Base-by-base conservation (phyloP, 2,888 invertebrate genomes). In the Trachelus iudaicus region DNA sequence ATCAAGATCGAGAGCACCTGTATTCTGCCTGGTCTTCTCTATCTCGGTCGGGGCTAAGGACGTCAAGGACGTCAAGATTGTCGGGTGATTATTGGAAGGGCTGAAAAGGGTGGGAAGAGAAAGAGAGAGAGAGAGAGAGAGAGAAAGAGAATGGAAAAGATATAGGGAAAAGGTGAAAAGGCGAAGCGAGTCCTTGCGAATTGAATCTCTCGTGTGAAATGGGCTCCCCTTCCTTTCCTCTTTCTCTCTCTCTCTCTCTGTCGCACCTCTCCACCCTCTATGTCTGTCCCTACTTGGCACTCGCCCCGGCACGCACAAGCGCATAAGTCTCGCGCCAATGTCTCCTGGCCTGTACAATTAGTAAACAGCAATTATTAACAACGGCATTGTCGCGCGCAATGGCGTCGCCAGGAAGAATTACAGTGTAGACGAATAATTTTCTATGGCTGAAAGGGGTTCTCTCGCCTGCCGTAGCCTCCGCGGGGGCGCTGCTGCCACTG, bases 311-410 rank as follows among this genome's bases (percentile, higher is more conserved):
- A 15, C 13, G 15, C 15, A 40, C 40, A 40, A 40, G 40, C 40
- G 15, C 40, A 69, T 33, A 33, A 23, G 35, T 35, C 34, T 73
- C 73, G 33, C 73, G 73, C 73, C 73, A 73, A 40, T 35, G 37
- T 78, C 78, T 76, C 69, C n/a, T 9, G 69, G 69, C 76, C 76
- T 69, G 74, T 80, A 82, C 79, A 77, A 82, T 82, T 85, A 80
- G 81, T 81, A 77, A 81, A 78, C 80, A 79, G 83, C 75, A 82
- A 81, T 81, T 85, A 84, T 85, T 80, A 79, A 75, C 80, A 79
- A 74, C 77, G 76, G 75, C 83, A 84, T 84, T 83, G 84, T 83
- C 79, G 81, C 33, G 75, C 78, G 6, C 33, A 76, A 77, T n/a
- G 73, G 73, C 73, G 73, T 33, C 34, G 15, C 73, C 73, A 73